Evolutionary conservation across 1,140 invertebrate species (phyloP).

Genomic region (Zaprionus nigranus): DNA sequence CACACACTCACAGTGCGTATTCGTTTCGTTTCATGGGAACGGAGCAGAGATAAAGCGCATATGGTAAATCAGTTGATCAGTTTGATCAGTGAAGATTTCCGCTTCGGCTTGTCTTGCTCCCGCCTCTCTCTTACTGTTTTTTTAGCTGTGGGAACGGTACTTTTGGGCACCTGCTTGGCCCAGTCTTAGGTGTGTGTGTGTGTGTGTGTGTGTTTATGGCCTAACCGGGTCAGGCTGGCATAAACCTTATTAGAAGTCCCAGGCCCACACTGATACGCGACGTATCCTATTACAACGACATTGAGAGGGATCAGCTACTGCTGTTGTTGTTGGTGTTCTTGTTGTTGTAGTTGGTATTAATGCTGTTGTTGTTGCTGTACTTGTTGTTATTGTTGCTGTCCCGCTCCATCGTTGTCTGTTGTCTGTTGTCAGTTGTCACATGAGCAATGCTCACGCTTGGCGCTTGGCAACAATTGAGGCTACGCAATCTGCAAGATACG

Average conservation of each 20-base stretch:
- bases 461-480: constrained; percentile 18
- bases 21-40: constrained; percentile 2
- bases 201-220: constrained; percentile 6
- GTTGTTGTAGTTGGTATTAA: not conserved
- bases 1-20: not conserved
- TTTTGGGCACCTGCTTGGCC: constrained; percentile 21
- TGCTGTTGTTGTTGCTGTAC: not conserved
- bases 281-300: constrained; percentile 25
- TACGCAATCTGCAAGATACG: constrained; percentile 29
- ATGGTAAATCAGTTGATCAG: constrained; percentile 18
- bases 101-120: not conserved
- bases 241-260: constrained; percentile 1
- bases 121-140: not conserved
- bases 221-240: not conserved
- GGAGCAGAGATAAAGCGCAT: not conserved
- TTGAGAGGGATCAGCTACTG: constrained; percentile 9
- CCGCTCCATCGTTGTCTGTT: not conserved
- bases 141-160: constrained; percentile 23
- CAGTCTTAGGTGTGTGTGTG: not conserved
- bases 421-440: constrained; percentile 22
- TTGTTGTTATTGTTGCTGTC: constrained; percentile 2
- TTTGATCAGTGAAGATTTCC: constrained; percentile 16
- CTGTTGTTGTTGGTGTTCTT: constrained; percentile 7
- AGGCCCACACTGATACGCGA: not conserved
- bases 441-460: constrained; percentile 15